Conservation (phyloP, 2,797 vertebrate genomes). For the Alcedo quadribrachys region DNA sequence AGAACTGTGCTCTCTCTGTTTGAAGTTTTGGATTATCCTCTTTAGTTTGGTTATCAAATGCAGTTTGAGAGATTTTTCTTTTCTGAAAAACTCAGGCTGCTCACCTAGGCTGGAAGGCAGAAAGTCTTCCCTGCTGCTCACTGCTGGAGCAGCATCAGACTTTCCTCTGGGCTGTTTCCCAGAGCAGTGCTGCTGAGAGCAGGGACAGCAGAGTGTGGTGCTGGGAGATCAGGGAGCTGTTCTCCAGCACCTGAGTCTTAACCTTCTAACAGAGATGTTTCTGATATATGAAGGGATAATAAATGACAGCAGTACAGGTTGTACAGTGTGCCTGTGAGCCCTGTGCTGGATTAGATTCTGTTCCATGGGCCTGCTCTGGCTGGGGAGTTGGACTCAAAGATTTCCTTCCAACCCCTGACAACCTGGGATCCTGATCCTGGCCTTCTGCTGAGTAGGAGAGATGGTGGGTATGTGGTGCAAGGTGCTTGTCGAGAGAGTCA, state of each 20-base stretch:
- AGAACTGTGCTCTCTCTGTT: background rate
- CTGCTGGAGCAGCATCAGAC: fast-evolving
- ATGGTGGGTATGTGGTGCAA: background rate
- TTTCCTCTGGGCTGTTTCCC: background rate
- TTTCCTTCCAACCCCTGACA: too few relatives aligned
- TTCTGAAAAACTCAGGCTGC: background rate
- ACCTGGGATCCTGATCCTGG: background rate
- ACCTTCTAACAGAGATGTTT: fast-evolving
- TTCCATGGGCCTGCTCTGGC: too few relatives aligned
- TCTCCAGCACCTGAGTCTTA: background rate
- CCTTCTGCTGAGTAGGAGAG: background rate
- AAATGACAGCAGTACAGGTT: too few relatives aligned
- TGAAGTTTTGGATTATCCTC: background rate
- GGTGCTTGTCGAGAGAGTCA: background rate
- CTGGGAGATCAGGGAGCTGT: fast-evolving
- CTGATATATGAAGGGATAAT: too few relatives aligned
- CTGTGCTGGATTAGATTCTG: too few relatives aligned
- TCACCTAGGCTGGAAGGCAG: background rate
- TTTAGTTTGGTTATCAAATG: background rate
- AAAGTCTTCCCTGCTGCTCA: background rate
- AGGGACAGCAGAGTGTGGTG: fast-evolving
- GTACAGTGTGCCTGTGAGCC: too few relatives aligned
- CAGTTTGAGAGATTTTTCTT: background rate
- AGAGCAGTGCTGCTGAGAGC: fast-evolving
- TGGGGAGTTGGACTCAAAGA: too few relatives aligned